Percentiles rank a stretch among this genome's conserved stretches.
Evolutionary conservation across 2,888 invertebrate species (phyloP).

Genomic region (Theretra japonica): DNA sequence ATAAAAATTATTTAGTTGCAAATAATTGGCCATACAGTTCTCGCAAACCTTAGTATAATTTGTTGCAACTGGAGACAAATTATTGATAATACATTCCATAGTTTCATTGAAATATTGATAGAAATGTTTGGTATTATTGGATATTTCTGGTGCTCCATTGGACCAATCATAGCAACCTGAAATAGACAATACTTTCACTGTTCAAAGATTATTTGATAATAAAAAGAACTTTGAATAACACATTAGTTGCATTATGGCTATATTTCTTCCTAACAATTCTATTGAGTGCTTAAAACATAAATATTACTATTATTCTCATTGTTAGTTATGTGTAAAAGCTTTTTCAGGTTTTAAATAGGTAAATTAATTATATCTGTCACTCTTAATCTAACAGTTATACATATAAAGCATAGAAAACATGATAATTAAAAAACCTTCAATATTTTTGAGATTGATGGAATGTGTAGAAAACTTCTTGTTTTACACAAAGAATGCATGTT

Average conservation of each 20-base stretch:
- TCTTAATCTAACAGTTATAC: too few relatives aligned
- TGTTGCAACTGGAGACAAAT: constrained; percentile 54
- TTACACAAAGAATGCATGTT: too few relatives aligned
- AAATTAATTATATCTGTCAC: too few relatives aligned
- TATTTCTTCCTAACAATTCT: too few relatives aligned
- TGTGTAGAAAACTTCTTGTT: too few relatives aligned
- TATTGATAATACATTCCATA: constrained; percentile 68
- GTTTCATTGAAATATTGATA: constrained; percentile 74
- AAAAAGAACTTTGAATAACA: neutral
- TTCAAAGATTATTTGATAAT: neutral
- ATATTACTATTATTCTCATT: too few relatives aligned
- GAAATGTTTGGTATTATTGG: constrained; percentile 80
- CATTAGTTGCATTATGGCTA: neutral
- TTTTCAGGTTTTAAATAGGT: too few relatives aligned
- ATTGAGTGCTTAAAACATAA: too few relatives aligned
- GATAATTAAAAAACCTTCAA: too few relatives aligned
- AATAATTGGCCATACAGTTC: constrained; percentile 82
- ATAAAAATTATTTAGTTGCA: constrained; percentile 84
- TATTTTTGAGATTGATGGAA: too few relatives aligned
- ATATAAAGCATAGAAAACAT: too few relatives aligned
- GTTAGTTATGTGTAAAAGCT: too few relatives aligned
- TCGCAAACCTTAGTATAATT: constrained; percentile 75
- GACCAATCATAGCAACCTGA: constrained; percentile 84
- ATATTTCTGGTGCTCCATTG: constrained; percentile 69
- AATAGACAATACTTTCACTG: constrained; percentile 46